Conservation (phyloP, 2,797 vertebrate species). For the Merluccius polli region DNA sequence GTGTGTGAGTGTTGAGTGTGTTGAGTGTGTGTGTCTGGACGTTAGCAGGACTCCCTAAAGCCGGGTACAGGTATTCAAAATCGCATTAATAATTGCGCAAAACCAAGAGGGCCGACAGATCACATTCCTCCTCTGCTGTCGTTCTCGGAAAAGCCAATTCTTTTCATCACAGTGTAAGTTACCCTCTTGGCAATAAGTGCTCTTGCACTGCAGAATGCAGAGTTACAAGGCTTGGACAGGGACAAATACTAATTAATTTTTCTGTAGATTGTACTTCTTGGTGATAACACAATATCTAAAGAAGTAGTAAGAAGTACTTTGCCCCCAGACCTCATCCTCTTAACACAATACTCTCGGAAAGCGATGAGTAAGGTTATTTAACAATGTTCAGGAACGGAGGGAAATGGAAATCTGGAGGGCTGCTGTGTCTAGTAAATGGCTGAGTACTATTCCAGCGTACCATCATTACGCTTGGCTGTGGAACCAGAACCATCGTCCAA, state of each 20-base stretch:
- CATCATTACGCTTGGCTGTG: constrained; percentile 41
- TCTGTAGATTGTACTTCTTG: not conserved
- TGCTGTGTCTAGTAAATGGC: constrained; percentile 40
- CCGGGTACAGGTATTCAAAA: not conserved
- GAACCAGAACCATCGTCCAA: constrained; percentile 32
- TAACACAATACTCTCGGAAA: not conserved
- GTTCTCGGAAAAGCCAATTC: not conserved
- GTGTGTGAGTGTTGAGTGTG: not conserved
- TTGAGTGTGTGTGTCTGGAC: not conserved
- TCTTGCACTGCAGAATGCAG: not conserved
- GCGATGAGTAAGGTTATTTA: constrained; percentile 28
- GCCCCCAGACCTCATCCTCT: not conserved
- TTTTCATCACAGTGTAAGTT: not conserved
- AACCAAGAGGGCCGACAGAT: not conserved
- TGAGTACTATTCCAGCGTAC: constrained; percentile 32
- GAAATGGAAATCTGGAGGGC: constrained; percentile 19
- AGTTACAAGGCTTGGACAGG: not conserved
- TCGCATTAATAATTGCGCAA: not conserved
- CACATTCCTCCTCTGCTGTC: not conserved
- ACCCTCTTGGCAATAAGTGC: not conserved
- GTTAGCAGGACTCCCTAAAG: not conserved
- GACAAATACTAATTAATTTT: not conserved
- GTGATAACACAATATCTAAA: not conserved
- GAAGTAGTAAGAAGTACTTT: not conserved
- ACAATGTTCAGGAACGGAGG: constrained; percentile 23